Base-by-base conservation (phyloP, 2,113 vertebrate species). In the Nymphicus hollandicus region DNA sequence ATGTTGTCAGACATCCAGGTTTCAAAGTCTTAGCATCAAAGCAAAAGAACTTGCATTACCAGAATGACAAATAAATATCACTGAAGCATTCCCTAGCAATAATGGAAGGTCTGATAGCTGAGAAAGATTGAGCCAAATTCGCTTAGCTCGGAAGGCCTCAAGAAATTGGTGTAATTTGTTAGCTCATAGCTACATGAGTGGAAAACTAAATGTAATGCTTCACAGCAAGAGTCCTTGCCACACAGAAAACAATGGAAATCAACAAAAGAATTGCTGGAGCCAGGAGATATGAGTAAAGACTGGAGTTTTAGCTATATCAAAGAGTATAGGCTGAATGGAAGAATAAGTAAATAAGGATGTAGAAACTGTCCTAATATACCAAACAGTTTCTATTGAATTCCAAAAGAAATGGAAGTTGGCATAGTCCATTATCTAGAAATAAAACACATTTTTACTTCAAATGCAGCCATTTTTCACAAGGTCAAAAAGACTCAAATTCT, bases 361-460 rank as follows among this genome's bases (percentile, higher is more conserved):
- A 95, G 94, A 92, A 94, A 97, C 97, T 80, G 31, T 84, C 88
- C 92, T 95, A 78, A 86, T 94, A 72, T 74, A 83, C 55, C 33
- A 89, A 86, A 94, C 49, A 81, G 39, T 84, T 93, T 66, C 88
- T 94, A 71, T 61, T 96, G 89, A 94, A 97, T 97, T 96, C 88
- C 47, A 71, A 89, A 96, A 93, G 96, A 97, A 98, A 98, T 97
- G 86, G 76, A 96, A 96, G 91, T 69, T 97, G 97, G 93, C 96
- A 97, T 81, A 97, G 87, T 95, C 85, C 91, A 97, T 97, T 98
- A 97, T 89, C 86, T 94, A 94, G 86, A 96, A 96, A 98, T 97
- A 94, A 70, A 87, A 76, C 81, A 93, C 82, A 96, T 90, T 97
- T 97, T 97, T 93, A 95, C 86, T 96, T 97, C 95, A 97, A 97